Evolutionary conservation across 2,797 vertebrate genomes (phyloP).

Genomic region (Chromis chromis): DNA sequence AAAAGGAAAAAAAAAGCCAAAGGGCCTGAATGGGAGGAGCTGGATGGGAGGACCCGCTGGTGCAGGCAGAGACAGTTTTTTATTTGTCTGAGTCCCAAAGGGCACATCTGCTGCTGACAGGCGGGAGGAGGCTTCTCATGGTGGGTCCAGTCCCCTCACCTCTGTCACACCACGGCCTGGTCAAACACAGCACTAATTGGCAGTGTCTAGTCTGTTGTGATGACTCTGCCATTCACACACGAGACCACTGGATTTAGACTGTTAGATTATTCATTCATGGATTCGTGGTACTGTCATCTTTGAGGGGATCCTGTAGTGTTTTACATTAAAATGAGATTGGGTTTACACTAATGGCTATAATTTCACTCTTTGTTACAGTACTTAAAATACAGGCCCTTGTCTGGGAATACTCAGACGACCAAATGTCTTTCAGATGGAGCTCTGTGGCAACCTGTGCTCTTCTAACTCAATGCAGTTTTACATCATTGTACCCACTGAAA

Average conservation of each 20-base stretch:
- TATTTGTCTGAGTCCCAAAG: conserved; percentile 76
- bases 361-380: not conserved
- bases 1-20: conserved; percentile 74
- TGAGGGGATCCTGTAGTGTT: not conserved
- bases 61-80: conserved; percentile 72
- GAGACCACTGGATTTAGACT: not conserved
- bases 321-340: not conserved
- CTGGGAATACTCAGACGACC: not conserved
- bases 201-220: conserved; percentile 23
- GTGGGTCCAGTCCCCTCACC: conserved; percentile 47
- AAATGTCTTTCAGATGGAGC: not conserved
- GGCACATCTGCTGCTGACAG: conserved; percentile 77
- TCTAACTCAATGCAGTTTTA: not conserved
- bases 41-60: conserved; percentile 52
- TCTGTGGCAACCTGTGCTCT: not conserved
- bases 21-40: conserved; percentile 72
- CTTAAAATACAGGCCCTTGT: not conserved
- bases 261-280: not conserved
- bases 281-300: not conserved
- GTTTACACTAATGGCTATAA: not conserved
- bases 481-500: not conserved
- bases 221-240: not conserved
- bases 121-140: conserved; percentile 52
- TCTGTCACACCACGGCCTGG: conserved; percentile 28
- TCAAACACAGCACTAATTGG: conserved; percentile 21